Base-by-base conservation (phyloP, 2,888 invertebrate genomes). In the Drosophila paucipuncta region DNA sequence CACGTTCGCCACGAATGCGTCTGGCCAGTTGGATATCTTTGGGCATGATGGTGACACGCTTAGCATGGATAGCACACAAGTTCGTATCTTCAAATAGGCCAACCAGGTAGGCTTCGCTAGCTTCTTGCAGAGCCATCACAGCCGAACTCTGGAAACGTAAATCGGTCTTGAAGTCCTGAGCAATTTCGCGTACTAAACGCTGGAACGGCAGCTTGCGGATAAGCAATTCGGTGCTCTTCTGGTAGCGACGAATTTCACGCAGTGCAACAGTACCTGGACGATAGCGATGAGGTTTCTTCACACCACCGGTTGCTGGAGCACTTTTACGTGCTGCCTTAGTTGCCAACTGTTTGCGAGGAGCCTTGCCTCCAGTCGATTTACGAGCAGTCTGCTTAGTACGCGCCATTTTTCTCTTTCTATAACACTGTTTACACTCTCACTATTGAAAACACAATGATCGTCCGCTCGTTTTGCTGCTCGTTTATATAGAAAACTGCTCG, bases 41-140 rank as follows among this genome's bases (percentile, higher is more conserved):
- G 89, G 98, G 98, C 98, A 98, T 98, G 94, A 98, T 98, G 81
- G 98, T 98, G 72, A 98, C 98, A 92, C 98, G 96, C 94, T 98
- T 98, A 89, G 98, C 98, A 93, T 99, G 98, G 93, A 98, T 98
- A 85, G 98, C 98, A 94, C 98, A 74, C 89, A 87, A 54, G 39
- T 72, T 71, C 5, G 66, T 68, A 10, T 62, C 68, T 58, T 68
- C 68, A 30, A 63, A 68, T 13, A 63, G 53, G 28, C 68, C 68
- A 35, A 68, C 68, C 58, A 68, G 41, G 31, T 63, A 71, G 31
- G 66, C 70, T 61, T 71, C 70, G n/a, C 61, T 66, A 22, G 70
- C 70, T 43, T 71, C 66, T n/a, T 61, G 78, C 68, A 68, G 58
- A 31, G 71, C 67, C 68, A 72, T 68, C 10, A 73, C 65, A 18